These are phyloP conservation scores for Griposia aprilina DNA, from an alignment of 2,888 invertebrate species.

Conservation along the genomic window DNA sequence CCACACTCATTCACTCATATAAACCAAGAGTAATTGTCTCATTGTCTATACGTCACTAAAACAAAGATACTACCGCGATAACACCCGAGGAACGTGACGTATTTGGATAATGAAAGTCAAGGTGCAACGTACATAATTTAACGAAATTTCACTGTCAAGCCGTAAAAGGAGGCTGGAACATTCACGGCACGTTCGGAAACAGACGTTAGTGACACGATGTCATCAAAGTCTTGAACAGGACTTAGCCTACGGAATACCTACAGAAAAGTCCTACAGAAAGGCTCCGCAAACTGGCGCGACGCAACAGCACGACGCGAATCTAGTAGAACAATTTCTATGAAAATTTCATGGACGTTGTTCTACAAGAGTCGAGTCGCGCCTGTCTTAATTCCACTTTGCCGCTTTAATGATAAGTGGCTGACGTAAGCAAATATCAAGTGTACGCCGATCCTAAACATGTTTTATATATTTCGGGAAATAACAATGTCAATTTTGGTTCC, in stretches of 20 bases:
- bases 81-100: slow-evolving; percentile 70
- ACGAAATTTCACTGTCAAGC: slow-evolving; percentile 56
- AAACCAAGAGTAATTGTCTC: slow-evolving; percentile 70
- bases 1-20: slow-evolving; percentile 65
- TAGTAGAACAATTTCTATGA: too few species aligned
- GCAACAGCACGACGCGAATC: too few species aligned
- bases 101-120: slow-evolving; percentile 73
- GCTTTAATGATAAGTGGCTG: slow-evolving; percentile 27
- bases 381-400: slow-evolving; percentile 14
- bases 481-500: slow-evolving; percentile 14
- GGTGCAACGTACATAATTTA: slow-evolving; percentile 62
- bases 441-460: slow-evolving; percentile 3
- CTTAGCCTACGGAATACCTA: slow-evolving; percentile 17
- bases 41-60: slow-evolving; percentile 71
- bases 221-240: slow-evolving; percentile 43
- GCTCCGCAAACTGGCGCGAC: too few species aligned
- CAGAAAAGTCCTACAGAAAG: background rate
- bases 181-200: slow-evolving; percentile 54
- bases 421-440: slow-evolving; percentile 29
- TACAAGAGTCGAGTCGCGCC: too few species aligned
- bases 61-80: slow-evolving; percentile 70
- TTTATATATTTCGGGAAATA: slow-evolving; percentile 15
- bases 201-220: slow-evolving; percentile 51
- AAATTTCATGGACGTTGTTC: too few species aligned
- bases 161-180: slow-evolving; percentile 52